Conservation (phyloP, 2,113 vertebrate species). For the Poecilia latipinna region DNA sequence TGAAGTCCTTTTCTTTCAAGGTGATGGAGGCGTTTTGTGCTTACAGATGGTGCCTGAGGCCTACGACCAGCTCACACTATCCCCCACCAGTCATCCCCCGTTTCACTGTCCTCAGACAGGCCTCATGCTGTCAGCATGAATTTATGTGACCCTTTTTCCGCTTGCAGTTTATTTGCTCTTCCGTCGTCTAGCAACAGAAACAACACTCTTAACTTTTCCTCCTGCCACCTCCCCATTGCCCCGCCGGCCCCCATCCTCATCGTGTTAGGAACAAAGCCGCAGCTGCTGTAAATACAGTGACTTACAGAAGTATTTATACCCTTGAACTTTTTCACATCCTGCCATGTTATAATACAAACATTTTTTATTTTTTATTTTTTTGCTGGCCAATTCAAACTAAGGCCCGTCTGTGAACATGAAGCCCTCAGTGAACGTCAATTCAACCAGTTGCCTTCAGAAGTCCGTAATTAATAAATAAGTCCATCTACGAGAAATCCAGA, state of each 20-base stretch:
- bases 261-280: conserved; percentile 46
- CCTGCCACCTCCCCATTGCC: background rate
- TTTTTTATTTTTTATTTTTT: no score
- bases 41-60: conserved; percentile 47
- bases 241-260: background rate
- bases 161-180: conserved; percentile 70
- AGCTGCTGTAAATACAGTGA: conserved; percentile 34
- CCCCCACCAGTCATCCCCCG: conserved; percentile 16
- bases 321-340: background rate
- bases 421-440: no score
- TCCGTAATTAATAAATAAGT: no score
- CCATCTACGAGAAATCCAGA: no score
- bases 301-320: background rate
- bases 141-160: conserved; percentile 39
- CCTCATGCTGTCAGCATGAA: conserved; percentile 38
- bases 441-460: no score
- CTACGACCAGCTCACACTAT: conserved; percentile 31
- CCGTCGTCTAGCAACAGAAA: conserved; percentile 70
- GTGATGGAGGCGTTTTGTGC: conserved; percentile 14
- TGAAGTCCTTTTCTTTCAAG: background rate
- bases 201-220: conserved; percentile 68
- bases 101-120: conserved; percentile 36
- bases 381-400: no score
- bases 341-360: background rate
- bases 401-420: no score